phyloP scores from a whole-genome alignment of 37 sponge, comb jelly and placozoan genomes.

The Corticium candelabrum region DNA sequence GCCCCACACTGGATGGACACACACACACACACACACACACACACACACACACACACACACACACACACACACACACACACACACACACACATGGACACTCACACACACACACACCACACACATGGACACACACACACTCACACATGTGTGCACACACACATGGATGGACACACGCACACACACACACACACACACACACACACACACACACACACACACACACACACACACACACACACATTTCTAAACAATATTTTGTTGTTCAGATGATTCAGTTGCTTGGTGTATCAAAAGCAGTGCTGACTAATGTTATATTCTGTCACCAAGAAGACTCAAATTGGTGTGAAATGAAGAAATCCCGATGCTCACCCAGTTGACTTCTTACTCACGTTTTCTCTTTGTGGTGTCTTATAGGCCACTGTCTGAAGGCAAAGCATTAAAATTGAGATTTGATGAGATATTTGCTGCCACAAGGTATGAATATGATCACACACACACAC shows the following conservation, averaged over 20 bases:
- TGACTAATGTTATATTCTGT: constrained; percentile 92
- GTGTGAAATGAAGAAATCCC: constrained; percentile 15
- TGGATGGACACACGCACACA: no score
- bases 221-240: constrained; percentile 5
- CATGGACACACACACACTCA: neutral
- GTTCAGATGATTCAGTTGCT: constrained; percentile 62
- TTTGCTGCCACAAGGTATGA: constrained; percentile 49
- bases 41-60: constrained; percentile 40
- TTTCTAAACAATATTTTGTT: neutral
- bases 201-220: constrained; percentile 5
- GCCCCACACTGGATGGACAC: no score
- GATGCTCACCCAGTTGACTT: no score
- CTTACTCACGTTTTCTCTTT: no score
- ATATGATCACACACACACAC: no score
- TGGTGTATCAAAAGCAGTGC: constrained; percentile 88
- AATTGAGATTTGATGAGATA: constrained; percentile 96
- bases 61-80: constrained; percentile 8
- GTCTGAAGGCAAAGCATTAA: constrained; percentile 77
- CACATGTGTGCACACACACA: neutral
- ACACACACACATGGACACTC: no score
- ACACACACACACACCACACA: no score
- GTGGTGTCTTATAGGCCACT: constrained; percentile 61
- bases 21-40: constrained; percentile 41
- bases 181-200: neutral
- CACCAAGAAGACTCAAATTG: constrained; percentile 97